Conservation (phyloP, 2,113 vertebrate genomes). For the Falcunculus frontatus region DNA sequence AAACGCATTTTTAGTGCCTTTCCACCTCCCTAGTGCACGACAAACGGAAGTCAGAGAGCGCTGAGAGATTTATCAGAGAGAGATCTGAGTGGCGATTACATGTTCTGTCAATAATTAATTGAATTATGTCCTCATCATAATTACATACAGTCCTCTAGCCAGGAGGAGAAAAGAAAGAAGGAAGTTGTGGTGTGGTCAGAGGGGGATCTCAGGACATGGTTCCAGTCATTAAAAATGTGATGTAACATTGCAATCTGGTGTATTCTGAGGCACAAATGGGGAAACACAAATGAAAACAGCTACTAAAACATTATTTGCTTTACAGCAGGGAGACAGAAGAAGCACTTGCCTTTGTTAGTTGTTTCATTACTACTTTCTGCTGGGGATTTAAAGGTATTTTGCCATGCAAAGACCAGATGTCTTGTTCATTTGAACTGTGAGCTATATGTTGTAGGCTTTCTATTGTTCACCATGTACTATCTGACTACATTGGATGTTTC, state of each 20-base stretch:
- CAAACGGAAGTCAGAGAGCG: slow-evolving; percentile 33
- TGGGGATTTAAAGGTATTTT: background rate
- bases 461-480: background rate
- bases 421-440: background rate
- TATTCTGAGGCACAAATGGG: slow-evolving; percentile 39
- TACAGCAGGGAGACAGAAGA: background rate
- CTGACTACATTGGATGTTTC: background rate
- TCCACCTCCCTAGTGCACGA: background rate
- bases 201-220: slow-evolving; percentile 53
- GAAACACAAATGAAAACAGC: background rate
- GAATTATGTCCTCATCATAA: slow-evolving; percentile 36
- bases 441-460: background rate
- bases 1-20: slow-evolving; percentile 4
- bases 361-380: background rate
- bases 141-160: slow-evolving; percentile 1
- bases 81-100: background rate
- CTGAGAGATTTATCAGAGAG: background rate
- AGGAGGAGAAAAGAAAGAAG: background rate
- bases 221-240: slow-evolving; percentile 44
- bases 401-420: background rate
- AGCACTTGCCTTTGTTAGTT: background rate
- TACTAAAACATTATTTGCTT: background rate
- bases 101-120: slow-evolving; percentile 45
- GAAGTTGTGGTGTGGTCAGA: slow-evolving; percentile 37
- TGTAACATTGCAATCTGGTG: slow-evolving; percentile 44